Conservation (phyloP, 2,113 vertebrate species). For the Hepsetus odoe region DNA sequence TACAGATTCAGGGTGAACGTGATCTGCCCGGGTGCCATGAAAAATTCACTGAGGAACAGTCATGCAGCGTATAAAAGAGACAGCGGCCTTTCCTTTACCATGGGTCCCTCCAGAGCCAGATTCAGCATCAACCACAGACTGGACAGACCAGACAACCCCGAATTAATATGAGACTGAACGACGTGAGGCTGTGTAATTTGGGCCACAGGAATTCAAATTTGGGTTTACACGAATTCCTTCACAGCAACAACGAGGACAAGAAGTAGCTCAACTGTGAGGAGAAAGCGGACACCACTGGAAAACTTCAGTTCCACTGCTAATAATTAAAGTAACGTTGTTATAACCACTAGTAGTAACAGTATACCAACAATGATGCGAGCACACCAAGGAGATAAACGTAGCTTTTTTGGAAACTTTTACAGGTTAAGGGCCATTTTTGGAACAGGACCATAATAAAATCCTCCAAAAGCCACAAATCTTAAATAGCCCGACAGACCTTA, state of each 20-base stretch:
- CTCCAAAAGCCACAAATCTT: neutral
- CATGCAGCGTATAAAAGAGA: constrained; percentile 65
- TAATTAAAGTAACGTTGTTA: no score
- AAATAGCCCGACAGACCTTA: neutral
- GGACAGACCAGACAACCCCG: neutral
- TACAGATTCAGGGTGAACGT: constrained; percentile 68
- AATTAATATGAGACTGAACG: neutral
- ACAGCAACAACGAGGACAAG: neutral
- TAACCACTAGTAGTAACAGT: no score
- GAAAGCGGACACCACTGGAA: no score
- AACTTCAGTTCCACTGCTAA: no score
- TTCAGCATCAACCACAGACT: neutral
- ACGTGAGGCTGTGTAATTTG: neutral
- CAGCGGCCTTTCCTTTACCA: neutral
- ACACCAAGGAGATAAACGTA: no score
- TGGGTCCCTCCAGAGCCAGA: neutral
- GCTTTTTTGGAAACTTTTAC: no score
- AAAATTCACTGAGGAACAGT: constrained; percentile 80
- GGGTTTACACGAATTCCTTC: neutral
- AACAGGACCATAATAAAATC: no score
- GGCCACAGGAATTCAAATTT: neutral
- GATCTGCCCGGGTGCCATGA: constrained; percentile 74
- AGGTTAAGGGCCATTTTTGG: no score
- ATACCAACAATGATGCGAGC: no score
- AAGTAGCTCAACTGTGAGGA: no score